Base-by-base conservation (phyloP, 1,140 invertebrate genomes). In the Drosophila paulistorum region DNA sequence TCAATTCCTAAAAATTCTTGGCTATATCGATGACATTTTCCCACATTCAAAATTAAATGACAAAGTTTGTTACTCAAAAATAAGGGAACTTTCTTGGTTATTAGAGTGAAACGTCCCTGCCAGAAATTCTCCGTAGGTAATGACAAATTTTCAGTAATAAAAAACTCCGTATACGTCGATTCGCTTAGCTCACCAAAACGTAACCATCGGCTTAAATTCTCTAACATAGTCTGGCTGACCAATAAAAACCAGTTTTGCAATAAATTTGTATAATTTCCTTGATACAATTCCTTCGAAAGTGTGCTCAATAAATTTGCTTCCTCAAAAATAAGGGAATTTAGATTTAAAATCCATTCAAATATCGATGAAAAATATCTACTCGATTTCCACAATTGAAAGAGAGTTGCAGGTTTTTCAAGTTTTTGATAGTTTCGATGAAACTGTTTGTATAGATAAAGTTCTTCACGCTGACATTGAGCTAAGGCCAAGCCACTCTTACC, bases 281-380 rank as follows among this genome's bases (percentile, higher is more conserved):
- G 26, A 0, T 35, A 2, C 11, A 71, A 55, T 20, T 86, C 71
- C 7, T n/a, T 11, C 0, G 73, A 54, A 7, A 87, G 41, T 1
- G 30, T n/a, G 5, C 55, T 23, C 10, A 82, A 20, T 26, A 76
- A 7, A 2, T 61, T 23, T 11, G 58, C 9, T 7, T 3, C 4
- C 3, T 10, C 20, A 1, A 61, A 65, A n/a, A 81, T 13, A 0
- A 17, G 54, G 0, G 9, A 0, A 5, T 70, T 41, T 0, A 79
- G 2, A 14, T 68, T 26, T 1, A 73, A 7, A 7, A 86, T 41
- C 69, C 69, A 79, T 11, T 77, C 57, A 11, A 77, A 67, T 0
- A 45, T 39, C 17, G 55, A 1, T 7, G 67, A 48, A 20, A 41
- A 68, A 7, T 2, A 0, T 2, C 72, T 55, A 4, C 69, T 73